Base-by-base conservation (phyloP, 2,888 invertebrate species). In the Chloroclystis v-ata region DNA sequence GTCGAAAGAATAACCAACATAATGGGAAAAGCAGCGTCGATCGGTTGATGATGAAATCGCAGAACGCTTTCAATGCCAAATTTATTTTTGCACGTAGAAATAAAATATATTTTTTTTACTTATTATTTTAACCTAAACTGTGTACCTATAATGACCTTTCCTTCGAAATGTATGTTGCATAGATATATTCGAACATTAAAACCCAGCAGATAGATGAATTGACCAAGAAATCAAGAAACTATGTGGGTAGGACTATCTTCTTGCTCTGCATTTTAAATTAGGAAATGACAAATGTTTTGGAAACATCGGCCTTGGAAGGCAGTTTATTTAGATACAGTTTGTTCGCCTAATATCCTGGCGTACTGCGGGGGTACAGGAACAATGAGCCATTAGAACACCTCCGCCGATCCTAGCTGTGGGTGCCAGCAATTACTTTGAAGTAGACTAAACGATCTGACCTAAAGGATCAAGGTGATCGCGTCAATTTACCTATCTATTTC, bases 391-490 rank as follows among this genome's bases (percentile, higher is more conserved):
- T 78, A 20, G 20, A 20, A 78, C 77, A 75, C 78, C 82, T 78
- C 72, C 73, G 65, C 72, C 60, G 58, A 63, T 61, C 59, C 49
- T 46, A 53, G 37, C 64, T 60, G 78, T 79, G 72, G 78, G 79
- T 78, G 79, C 72, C 61, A 52, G 43, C 54, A 56, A 57, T 57
- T 55, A 60, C 56, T 57, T 59, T 69, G 59, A 67, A 61, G 63
- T 65, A 60, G 67, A 65, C 66, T 75, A 79, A 78, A 75, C 65
- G 67, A 77, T 75, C 50, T 78, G 75, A 80, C 78, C 78, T 69
- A 69, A 41, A 55, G 64, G 67, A 67, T 69, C 74, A 75, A 75
- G 74, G 75, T 59, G 49, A 49, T 47, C 43, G 28, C 10, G 30
- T 32, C 29, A 32, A 42, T 49, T 20, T 20, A 20, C 20, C 20